Evolutionary conservation across 2,797 vertebrate genomes (phyloP).

Genomic region (Cuniculus paca): DNA sequence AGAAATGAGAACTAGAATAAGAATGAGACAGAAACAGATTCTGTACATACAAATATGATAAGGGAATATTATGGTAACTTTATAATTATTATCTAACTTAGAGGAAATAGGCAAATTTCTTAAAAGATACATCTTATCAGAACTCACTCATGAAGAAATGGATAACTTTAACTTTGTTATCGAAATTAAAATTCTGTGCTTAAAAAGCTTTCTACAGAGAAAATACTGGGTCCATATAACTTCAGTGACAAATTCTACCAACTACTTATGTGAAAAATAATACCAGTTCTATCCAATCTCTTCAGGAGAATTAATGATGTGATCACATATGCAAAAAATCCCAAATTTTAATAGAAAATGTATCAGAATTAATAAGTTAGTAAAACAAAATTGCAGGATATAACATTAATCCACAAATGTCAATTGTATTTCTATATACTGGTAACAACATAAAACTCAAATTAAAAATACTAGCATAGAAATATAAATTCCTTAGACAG

Average conservation of each 20-base stretch:
- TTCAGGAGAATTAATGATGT: not conserved
- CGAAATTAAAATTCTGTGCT: not conserved
- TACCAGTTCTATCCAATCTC: not conserved
- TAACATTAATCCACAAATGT: not conserved
- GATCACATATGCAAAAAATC: not conserved
- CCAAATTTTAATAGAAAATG: not conserved
- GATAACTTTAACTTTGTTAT: not conserved
- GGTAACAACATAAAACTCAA: not conserved
- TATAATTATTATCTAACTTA: not conserved
- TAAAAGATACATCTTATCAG: not conserved
- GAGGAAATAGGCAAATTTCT: not conserved
- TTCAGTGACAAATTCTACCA: not conserved
- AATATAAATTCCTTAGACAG: not conserved
- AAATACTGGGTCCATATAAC: not conserved
- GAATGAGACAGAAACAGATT: not conserved
- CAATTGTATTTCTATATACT: not conserved
- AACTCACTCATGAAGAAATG: not conserved
- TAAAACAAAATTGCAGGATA: not conserved
- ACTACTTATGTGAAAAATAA: not conserved
- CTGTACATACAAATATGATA: not conserved
- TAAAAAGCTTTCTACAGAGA: not conserved
- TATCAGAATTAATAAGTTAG: not conserved
- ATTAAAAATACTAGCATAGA: not conserved
- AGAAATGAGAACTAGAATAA: not conserved
- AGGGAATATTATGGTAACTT: not conserved